These are phyloP conservation scores for Coelopa frigida DNA, from an alignment of 1,140 invertebrate species.

Conservation along the genomic window DNA sequence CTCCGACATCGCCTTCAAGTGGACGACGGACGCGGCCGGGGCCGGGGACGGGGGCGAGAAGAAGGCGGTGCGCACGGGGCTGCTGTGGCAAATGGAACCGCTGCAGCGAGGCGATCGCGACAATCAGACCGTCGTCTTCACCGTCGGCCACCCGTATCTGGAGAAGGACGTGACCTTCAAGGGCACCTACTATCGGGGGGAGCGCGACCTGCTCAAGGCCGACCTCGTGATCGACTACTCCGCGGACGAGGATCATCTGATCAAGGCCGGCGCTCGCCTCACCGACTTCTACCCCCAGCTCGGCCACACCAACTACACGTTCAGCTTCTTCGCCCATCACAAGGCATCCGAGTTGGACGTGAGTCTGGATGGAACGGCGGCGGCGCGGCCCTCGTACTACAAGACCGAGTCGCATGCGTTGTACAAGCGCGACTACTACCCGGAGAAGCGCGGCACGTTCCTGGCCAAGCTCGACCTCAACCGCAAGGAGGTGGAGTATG, in stretches of 20 bases:
- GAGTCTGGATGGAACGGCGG: constrained; percentile 51
- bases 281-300: constrained; percentile 44
- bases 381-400: constrained; percentile 51
- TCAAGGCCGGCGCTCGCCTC: constrained; percentile 52
- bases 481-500: constrained; percentile 55
- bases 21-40: constrained; percentile 55
- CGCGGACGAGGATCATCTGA: constrained; percentile 53
- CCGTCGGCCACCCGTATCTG: constrained; percentile 61
- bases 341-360: constrained; percentile 58
- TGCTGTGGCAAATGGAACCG: constrained; percentile 27
- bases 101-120: constrained; percentile 37
- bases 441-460: constrained; percentile 55
- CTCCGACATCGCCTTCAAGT: constrained; percentile 55
- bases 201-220: constrained; percentile 52
- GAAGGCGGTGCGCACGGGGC: constrained; percentile 24
- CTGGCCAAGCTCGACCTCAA: constrained; percentile 53
- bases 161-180: constrained; percentile 55
- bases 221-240: constrained; percentile 62
- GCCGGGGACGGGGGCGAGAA: constrained; percentile 19
- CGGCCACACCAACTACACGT: constrained; percentile 54
- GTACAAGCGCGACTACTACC: constrained; percentile 54
- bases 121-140: constrained; percentile 52
- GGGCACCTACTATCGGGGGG: constrained; percentile 53
- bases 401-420: constrained; percentile 48
- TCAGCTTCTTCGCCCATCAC: constrained; percentile 58